These are phyloP conservation scores for Grus americana DNA, from an alignment of 2,113 vertebrate genomes.

Conservation along the genomic window DNA sequence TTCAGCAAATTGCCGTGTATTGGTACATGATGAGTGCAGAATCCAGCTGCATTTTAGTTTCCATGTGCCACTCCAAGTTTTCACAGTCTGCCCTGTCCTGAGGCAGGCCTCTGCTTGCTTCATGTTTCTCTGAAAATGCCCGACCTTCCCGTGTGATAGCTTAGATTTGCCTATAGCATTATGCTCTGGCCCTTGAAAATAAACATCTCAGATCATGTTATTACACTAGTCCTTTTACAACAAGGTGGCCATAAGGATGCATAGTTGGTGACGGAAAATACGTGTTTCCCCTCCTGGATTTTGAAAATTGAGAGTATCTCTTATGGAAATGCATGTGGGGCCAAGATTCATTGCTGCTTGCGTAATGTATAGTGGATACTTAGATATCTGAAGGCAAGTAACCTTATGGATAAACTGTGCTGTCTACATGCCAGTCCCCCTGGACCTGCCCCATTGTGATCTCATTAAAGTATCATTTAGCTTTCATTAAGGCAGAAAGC, in stretches of 20 bases:
- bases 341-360: not conserved
- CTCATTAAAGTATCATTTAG: constrained; percentile 54
- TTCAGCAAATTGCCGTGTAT: not conserved
- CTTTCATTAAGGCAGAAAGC: constrained; percentile 42
- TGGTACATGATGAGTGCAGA: not conserved
- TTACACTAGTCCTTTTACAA: not conserved
- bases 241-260: not conserved
- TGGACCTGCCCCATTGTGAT: not conserved
- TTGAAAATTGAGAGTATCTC: not conserved
- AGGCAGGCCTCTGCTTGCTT: not conserved
- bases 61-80: not conserved
- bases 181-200: not conserved
- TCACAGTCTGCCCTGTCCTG: not conserved
- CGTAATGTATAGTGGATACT: not conserved
- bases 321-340: not conserved
- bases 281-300: not conserved
- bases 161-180: not conserved
- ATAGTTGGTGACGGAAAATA: not conserved
- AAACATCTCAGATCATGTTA: not conserved
- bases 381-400: constrained; percentile 12
- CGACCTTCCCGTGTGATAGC: not conserved
- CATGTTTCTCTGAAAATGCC: not conserved
- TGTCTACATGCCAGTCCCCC: not conserved
- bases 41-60: not conserved
- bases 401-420: not conserved